phyloP scores from a whole-genome alignment of 64 coral and sea anemone genomes.

The Montipora sp. region DNA sequence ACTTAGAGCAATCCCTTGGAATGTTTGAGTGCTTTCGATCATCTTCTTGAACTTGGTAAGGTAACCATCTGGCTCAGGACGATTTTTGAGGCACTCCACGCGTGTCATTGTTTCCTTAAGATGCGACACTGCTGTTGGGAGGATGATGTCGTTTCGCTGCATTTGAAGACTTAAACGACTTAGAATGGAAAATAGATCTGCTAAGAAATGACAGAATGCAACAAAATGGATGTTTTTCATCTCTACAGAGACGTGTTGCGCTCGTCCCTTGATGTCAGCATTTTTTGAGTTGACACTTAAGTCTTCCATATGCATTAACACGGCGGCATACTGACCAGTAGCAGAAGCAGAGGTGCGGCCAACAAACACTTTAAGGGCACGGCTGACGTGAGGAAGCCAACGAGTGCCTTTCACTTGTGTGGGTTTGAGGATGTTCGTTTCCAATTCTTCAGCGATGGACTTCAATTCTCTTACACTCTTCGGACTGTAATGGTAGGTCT shows the following conservation, averaged over 20 bases:
- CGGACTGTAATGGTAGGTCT: background rate
- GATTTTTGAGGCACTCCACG: background rate
- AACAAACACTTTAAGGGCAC: conserved; percentile 16
- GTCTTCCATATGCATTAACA: conserved; percentile 25
- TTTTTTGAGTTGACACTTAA: conserved; percentile 1
- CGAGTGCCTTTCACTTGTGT: conserved; percentile 12
- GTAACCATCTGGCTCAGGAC: background rate
- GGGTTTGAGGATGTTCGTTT: conserved; percentile 4
- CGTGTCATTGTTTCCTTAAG: background rate
- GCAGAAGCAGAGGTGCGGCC: background rate
- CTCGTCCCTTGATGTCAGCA: conserved; percentile 11
- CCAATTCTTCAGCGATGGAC: background rate
- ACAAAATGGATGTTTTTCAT: conserved; percentile 20
- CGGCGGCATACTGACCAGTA: background rate
- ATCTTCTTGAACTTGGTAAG: background rate
- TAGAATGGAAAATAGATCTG: background rate
- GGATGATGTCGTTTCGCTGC: conserved; percentile 19
- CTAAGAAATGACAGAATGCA: conserved; percentile 38
- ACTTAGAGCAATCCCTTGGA: background rate
- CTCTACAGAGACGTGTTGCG: background rate
- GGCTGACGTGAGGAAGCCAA: conserved; percentile 11
- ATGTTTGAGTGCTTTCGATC: background rate
- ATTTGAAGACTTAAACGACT: background rate
- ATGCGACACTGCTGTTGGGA: conserved; percentile 19
- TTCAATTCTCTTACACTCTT: background rate